Base-by-base conservation (phyloP, 2,888 invertebrate genomes). In the Melanargia galathea region DNA sequence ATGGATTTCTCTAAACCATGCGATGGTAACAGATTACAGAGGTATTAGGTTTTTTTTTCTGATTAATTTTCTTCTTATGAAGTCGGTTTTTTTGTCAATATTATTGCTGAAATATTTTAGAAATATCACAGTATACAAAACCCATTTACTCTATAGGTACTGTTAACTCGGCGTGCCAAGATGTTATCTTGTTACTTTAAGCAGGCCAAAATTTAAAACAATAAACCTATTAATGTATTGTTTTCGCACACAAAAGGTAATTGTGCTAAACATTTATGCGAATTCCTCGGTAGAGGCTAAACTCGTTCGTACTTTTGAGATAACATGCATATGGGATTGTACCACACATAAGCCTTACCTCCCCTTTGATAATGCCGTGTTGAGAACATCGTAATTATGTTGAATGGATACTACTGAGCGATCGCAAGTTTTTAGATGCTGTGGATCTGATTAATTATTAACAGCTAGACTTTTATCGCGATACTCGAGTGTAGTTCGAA, bases 181-280 rank as follows among this genome's bases (percentile, higher is more conserved):
- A 70, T 65, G 61, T 63, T 69, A 73, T 73, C 71, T 66, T 60
- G 64, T 70, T 63, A 73, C 74, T 79, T 43, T 76, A 75, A 80
- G 80, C 75, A 76, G 81, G 76, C 79, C 79, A 77, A 79, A 79
- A 81, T 78, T 78, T 78, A 69, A 77, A 78, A 86, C 86, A 88
- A 87, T 87, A 82, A 80, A 83, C 83, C 82, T 80, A 85, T 84
- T 84, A 82, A 76, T 74, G 84, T 83, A 88, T 89, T 90, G 87
- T 90, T 86, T 82, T 80, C 78, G 75, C 77, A 73, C 78, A 89
- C 87, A 87, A 89, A 87, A 84, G 85, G 81, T 80, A 81, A 87
- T 87, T 87, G 83, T 79, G 71, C 74, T 79, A 80, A 79, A 77
- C 78, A 76, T 77, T 75, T 84, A 81, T 82, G 84, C 81, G 83